These are phyloP conservation scores for Pandemis cinnamomeana DNA, from an alignment of 2,888 invertebrate species.

Conservation along the genomic window DNA sequence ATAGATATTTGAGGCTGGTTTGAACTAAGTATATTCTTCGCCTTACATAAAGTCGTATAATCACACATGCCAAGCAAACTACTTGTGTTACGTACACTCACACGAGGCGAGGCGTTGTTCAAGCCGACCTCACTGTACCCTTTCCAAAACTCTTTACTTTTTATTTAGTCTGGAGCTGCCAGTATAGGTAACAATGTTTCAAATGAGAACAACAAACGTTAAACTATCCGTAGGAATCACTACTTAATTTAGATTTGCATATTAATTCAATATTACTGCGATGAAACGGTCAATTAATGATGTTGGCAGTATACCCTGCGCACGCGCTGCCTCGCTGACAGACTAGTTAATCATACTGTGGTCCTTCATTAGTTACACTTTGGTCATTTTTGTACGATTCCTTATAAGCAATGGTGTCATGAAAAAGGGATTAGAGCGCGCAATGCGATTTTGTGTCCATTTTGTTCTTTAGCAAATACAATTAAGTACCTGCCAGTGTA, in stretches of 20 bases:
- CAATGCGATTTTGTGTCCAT: not conserved
- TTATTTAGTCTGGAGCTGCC: too few species aligned
- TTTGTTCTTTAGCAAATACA: too few species aligned
- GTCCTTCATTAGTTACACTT: constrained; percentile 77
- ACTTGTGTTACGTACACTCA: too few species aligned
- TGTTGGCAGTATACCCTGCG: constrained; percentile 66
- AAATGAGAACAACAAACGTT: not conserved
- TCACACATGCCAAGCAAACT: too few species aligned
- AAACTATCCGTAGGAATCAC: constrained; percentile 21
- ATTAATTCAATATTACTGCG: constrained; percentile 74
- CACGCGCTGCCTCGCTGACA: constrained; percentile 67
- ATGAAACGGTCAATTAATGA: constrained; percentile 79
- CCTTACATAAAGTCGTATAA: too few species aligned
- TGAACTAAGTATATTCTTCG: too few species aligned
- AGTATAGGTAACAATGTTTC: not conserved
- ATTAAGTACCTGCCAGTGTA: too few species aligned
- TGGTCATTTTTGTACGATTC: constrained; percentile 57
- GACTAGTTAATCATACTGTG: constrained; percentile 73
- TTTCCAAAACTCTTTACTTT: too few species aligned
- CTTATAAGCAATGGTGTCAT: constrained; percentile 47
- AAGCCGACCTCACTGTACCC: too few species aligned
- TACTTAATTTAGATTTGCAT: constrained; percentile 44
- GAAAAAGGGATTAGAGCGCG: too few species aligned
- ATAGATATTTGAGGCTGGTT: too few species aligned
- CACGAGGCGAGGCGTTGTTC: too few species aligned